Base-by-base conservation (phyloP, 1,140 invertebrate species). In the Argopecten irradians region DNA sequence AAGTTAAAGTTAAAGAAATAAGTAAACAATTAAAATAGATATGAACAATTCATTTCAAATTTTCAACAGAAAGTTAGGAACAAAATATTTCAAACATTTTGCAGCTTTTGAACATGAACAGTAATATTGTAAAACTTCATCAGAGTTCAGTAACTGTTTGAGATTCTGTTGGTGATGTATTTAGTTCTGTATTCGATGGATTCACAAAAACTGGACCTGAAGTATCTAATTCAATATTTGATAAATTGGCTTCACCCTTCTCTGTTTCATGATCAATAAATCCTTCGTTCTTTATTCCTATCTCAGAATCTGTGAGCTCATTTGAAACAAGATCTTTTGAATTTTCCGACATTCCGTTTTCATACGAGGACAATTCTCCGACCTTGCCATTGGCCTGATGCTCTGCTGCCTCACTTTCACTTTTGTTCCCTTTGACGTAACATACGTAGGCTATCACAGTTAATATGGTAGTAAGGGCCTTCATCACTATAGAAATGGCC, bases 401-500 rank as follows among this genome's bases (percentile, higher is more conserved):
- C 28, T 71, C 55, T 16, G 8, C 55, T 71, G 55, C 11, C 28
- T 71, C n/a, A 71, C n/a, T 28, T 71, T 71, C n/a, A 71, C n/a
- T 71, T 71, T 28, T 28, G 28, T 5, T 5, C 28, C 55, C 55
- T 28, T 28, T n/a, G 28, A 28, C 11, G 28, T 71, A 71, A 28
- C 22, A 71, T 11, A 71, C 22, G 55, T 71, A 71, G 55, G 55
- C 55, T 5, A 71, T 28, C 22, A 71, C 55, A n/a, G 55, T 71
- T n/a, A 71, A n/a, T 71, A 71, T 28, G 5, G 55, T 71, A 5
- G 55, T 71, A 0, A 71, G 22, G 5, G 55, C 55, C 28, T 94
- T 94, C 34, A 90, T 92, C n/a, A 87, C 88, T 13, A 94, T 22
- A 13, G 90, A 91, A 0, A 94, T 41, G 5, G 83, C 91, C 83